These are phyloP conservation scores for Pollenia angustigena DNA, from an alignment of 2,888 invertebrate genomes.

Conservation along the genomic window DNA sequence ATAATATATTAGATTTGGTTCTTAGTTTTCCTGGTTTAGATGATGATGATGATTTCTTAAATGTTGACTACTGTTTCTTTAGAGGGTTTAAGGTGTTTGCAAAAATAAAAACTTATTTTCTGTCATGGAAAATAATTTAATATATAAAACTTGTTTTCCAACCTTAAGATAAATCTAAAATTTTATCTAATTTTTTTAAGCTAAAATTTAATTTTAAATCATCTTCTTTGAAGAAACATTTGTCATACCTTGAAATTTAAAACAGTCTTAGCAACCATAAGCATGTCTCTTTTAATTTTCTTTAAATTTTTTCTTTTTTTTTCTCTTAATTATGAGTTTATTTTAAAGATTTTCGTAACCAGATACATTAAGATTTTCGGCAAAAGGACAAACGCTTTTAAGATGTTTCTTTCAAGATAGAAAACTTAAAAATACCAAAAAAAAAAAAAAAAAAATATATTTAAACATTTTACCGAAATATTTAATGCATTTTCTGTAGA, in stretches of 20 bases:
- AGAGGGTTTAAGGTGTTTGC: constrained; percentile 43
- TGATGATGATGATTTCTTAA: background rate
- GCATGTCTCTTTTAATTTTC: background rate
- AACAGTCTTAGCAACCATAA: background rate
- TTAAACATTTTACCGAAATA: constrained; percentile 19
- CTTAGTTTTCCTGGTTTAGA: background rate
- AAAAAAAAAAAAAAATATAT: background rate
- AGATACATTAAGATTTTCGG: constrained; percentile 20
- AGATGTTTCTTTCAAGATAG: constrained; percentile 45
- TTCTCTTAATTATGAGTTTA: constrained; percentile 2
- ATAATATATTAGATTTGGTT: constrained; percentile 11
- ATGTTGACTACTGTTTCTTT: constrained; percentile 36
- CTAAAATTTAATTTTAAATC: too few species aligned
- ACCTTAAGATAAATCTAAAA: background rate
- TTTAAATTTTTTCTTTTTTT: background rate
- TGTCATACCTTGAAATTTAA: background rate
- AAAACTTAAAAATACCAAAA: constrained; percentile 11
- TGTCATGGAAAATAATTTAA: background rate
- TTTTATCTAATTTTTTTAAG: too few species aligned
- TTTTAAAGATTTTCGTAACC: background rate
- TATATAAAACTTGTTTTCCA: background rate
- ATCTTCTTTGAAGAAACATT: background rate
- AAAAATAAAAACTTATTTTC: constrained; percentile 14
- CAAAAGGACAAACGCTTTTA: constrained; percentile 53
- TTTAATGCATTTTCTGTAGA: constrained; percentile 39